Percentiles rank a stretch among this genome's conserved stretches.
Conservation (phyloP, 2,113 vertebrate species). For the Xiphorhynchus elegans region DNA sequence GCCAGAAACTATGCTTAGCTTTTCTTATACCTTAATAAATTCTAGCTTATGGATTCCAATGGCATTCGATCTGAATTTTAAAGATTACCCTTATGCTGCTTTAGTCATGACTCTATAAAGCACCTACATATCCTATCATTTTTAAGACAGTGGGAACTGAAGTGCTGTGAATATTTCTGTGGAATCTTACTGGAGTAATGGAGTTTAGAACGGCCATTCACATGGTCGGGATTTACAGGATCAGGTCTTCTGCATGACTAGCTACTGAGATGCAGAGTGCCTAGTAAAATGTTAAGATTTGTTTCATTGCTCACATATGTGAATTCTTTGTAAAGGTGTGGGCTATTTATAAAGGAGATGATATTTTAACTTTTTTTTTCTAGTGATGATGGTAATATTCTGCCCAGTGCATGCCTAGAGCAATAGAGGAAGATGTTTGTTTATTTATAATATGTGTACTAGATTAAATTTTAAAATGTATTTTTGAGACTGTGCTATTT, state of each 20-base stretch:
- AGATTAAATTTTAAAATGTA: background rate
- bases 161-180: background rate
- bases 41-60: background rate
- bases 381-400: background rate
- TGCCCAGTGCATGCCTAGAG: background rate
- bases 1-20: background rate
- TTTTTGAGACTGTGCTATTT: background rate
- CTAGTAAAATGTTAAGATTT: background rate
- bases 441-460: background rate
- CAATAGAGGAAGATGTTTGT: background rate
- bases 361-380: background rate
- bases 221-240: constrained; percentile 12
- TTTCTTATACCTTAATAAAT: background rate
- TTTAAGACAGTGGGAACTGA: background rate
- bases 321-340: background rate
- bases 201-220: background rate
- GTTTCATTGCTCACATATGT: background rate
- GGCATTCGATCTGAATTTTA: background rate
- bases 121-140: background rate
- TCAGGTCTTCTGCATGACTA: constrained; percentile 29
- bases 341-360: background rate
- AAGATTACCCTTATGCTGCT: background rate
- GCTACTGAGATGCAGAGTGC: background rate
- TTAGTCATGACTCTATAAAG: background rate
- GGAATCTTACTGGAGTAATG: background rate